A percentile compares a stretch with the other conserved stretches of the same genome.
These are phyloP conservation scores for Pararge aegeria DNA, from an alignment of 1,140 invertebrate species.

Conservation along the genomic window DNA sequence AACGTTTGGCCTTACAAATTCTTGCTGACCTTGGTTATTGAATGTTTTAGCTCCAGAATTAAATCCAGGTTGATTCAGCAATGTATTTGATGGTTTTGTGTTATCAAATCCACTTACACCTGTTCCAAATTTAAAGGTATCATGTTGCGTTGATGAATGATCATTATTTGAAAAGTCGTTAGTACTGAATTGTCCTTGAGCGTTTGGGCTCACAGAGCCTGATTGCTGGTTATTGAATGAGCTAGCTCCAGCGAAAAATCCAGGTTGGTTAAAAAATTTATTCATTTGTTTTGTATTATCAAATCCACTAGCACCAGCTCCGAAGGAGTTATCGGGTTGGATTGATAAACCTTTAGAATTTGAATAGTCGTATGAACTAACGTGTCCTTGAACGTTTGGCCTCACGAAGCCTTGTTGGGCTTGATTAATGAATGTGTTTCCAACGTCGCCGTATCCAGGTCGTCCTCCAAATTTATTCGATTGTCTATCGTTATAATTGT, in stretches of 20 bases:
- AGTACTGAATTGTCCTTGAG: slow-evolving; percentile 27
- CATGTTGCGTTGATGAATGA: neutral
- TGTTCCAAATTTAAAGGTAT: neutral
- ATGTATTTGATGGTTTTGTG: neutral
- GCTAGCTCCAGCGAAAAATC: too few species aligned
- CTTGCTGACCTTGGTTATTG: neutral
- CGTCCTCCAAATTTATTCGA: slow-evolving; percentile 41
- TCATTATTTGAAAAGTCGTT: slow-evolving; percentile 3
- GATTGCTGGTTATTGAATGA: too few species aligned
- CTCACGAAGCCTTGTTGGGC: slow-evolving; percentile 38
- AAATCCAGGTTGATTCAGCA: too few species aligned
- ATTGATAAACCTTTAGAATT: too few species aligned
- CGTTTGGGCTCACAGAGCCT: too few species aligned
- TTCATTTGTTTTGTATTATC: too few species aligned
- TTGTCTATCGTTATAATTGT: slow-evolving; percentile 44
- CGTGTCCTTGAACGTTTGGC: neutral
- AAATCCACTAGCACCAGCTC: too few species aligned
- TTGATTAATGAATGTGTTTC: slow-evolving; percentile 49
- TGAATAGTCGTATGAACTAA: too few species aligned
- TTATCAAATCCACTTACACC: neutral
- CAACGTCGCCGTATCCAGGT: slow-evolving; percentile 36
- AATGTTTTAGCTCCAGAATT: too few species aligned
- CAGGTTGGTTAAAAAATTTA: too few species aligned
- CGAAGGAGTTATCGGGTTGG: too few species aligned
- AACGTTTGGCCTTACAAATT: neutral